A percentile compares a stretch with the other conserved stretches of the same genome.
Conservation (phyloP, 2,113 vertebrate genomes). For the Nesoenas mayeri region DNA sequence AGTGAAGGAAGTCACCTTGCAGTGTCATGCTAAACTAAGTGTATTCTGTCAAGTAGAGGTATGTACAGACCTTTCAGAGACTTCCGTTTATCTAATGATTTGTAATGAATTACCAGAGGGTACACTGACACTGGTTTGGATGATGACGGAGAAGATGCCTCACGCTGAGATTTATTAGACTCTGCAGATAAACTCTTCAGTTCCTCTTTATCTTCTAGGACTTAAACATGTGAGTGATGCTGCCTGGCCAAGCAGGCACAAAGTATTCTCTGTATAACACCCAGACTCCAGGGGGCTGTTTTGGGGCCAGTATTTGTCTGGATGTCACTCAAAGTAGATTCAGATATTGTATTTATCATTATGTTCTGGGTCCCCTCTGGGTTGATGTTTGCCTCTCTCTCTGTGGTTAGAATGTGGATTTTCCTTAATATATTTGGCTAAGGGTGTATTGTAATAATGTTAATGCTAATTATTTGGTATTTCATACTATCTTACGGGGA, state of each 20-base stretch:
- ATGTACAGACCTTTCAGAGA: conserved; percentile 68
- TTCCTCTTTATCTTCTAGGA: conserved; percentile 76
- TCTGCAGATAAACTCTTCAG: conserved; percentile 71
- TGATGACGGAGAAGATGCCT: conserved; percentile 74
- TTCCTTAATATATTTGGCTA: conserved; percentile 80
- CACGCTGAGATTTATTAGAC: conserved; percentile 74
- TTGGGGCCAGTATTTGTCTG: conserved; percentile 76
- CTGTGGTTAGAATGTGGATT: conserved; percentile 81
- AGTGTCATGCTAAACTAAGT: conserved; percentile 76
- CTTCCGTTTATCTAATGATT: conserved; percentile 65
- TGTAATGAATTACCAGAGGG: conserved; percentile 71
- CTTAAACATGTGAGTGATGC: conserved; percentile 75
- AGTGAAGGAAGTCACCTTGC: conserved; percentile 67
- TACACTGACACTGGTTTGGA: conserved; percentile 66
- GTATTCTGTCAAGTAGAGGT: conserved; percentile 74
- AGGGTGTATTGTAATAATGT: conserved; percentile 81
- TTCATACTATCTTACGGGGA: conserved; percentile 81
- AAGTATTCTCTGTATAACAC: conserved; percentile 74
- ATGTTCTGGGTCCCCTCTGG: conserved; percentile 71
- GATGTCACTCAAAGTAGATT: conserved; percentile 76
- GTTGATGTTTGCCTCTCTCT: conserved; percentile 78
- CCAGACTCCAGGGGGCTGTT: conserved; percentile 71
- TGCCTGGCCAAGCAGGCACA: conserved; percentile 71
- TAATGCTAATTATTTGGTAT: conserved; percentile 81
- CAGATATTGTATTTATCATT: conserved; percentile 77